Percentiles rank a stretch among this genome's conserved stretches.
Conservation (phyloP, 92 coral and sea anemone genomes). For the Virgularia gustaviana region DNA sequence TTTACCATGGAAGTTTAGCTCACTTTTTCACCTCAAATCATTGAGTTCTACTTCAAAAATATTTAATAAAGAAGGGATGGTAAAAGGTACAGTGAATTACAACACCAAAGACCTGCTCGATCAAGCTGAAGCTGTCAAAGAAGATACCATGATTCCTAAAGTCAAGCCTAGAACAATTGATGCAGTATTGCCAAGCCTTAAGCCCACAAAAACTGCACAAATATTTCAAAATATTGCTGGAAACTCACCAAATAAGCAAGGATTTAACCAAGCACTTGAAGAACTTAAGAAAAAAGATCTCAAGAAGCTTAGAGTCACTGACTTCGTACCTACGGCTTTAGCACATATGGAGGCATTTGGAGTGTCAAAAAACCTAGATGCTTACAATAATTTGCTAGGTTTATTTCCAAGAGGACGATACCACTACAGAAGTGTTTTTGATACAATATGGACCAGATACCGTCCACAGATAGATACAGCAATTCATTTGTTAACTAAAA, state of each 20-base stretch:
- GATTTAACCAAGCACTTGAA: slow-evolving; percentile 64
- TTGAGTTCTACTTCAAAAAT: too few species aligned
- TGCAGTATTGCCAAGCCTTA: too few species aligned
- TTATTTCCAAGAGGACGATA: slow-evolving; percentile 86
- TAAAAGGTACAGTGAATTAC: too few species aligned
- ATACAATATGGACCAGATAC: slow-evolving; percentile 93
- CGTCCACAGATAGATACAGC: slow-evolving; percentile 95
- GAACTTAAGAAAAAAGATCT: slow-evolving; percentile 59
- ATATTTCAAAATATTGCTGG: slow-evolving; percentile 23
- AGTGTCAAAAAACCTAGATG: slow-evolving; percentile 69
- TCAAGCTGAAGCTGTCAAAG: too few species aligned
- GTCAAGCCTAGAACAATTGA: too few species aligned
- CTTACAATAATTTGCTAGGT: slow-evolving; percentile 68
- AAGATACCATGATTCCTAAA: too few species aligned
- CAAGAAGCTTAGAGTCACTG: slow-evolving; percentile 75
- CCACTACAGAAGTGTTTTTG: slow-evolving; percentile 78
- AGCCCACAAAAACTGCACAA: slow-evolving; percentile 21
- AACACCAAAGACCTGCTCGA: too few species aligned
- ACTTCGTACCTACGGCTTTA: slow-evolving; percentile 68
- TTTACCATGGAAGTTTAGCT: too few species aligned
- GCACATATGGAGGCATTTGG: slow-evolving; percentile 78
- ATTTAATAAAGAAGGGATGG: too few species aligned
- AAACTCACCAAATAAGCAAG: slow-evolving; percentile 30
- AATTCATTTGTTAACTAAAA: slow-evolving; percentile 77
- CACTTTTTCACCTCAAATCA: too few species aligned